Evolutionary conservation across 2,113 vertebrate genomes (phyloP).

Genomic region (Myrmecophaga tridactyla): DNA sequence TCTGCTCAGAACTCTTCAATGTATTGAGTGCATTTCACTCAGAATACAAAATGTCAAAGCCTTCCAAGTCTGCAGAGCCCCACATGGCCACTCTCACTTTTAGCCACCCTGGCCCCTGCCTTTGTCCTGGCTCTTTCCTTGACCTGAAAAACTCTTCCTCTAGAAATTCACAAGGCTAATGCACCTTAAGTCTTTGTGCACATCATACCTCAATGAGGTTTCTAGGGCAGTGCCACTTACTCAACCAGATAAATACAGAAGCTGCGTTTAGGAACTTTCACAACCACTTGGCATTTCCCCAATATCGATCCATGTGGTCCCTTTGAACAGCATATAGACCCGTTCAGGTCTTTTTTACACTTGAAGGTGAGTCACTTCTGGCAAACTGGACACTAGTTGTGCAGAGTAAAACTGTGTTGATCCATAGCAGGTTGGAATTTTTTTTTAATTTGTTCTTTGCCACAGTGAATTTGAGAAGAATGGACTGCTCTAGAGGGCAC

Average conservation of each 20-base stretch:
- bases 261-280: not conserved
- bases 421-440: not conserved
- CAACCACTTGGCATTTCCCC: not conserved
- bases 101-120: too few species aligned
- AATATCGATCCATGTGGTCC: not conserved
- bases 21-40: not conserved
- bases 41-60: not conserved
- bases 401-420: not conserved
- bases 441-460: not conserved
- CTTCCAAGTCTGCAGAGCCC: not conserved
- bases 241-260: not conserved
- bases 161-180: not conserved
- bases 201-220: not conserved
- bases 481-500: not conserved
- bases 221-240: not conserved
- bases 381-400: not conserved
- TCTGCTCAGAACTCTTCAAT: not conserved
- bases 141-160: not conserved
- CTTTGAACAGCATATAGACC: not conserved
- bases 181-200: not conserved
- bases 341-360: too few species aligned
- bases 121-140: not conserved
- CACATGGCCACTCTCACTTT: too few species aligned
- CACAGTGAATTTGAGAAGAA: not conserved
- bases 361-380: not conserved